Evolutionary conservation across 2,113 vertebrate genomes (phyloP).

Genomic region (Colistium nudipinnis): DNA sequence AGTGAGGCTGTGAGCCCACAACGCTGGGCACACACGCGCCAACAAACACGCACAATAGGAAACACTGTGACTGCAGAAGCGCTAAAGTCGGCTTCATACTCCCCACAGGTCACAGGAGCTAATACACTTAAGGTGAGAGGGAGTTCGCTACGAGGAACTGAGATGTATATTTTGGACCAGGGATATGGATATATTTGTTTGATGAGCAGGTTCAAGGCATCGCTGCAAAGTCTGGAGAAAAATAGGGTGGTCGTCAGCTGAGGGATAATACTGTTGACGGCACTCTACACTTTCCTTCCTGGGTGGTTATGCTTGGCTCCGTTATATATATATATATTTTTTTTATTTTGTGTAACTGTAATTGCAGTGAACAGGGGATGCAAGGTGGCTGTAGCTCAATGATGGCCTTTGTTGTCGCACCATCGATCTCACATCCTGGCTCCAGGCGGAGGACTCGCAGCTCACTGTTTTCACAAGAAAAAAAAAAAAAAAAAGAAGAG

Average conservation of each 20-base stretch:
- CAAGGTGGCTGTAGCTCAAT: slow-evolving; percentile 18
- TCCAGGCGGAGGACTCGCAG: slow-evolving; percentile 40
- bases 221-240: slow-evolving; percentile 22
- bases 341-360: slow-evolving; percentile 20
- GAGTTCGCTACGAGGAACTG: slow-evolving; percentile 39
- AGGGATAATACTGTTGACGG: neutral
- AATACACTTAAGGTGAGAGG: slow-evolving; percentile 42
- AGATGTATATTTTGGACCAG: slow-evolving; percentile 46
- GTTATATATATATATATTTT: neutral
- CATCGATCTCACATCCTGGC: slow-evolving; percentile 61
- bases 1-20: slow-evolving; percentile 77
- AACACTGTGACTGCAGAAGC: slow-evolving; percentile 74
- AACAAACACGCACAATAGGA: slow-evolving; percentile 79
- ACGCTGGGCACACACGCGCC: slow-evolving; percentile 65
- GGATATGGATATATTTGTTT: neutral
- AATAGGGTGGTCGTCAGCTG: slow-evolving; percentile 1
- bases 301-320: neutral
- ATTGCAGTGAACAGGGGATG: slow-evolving; percentile 18
- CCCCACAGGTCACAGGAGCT: slow-evolving; percentile 44
- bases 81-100: slow-evolving; percentile 72
- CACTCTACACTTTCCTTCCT: neutral
- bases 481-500: slow-evolving; percentile 8
- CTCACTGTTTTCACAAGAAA: slow-evolving; percentile 53
- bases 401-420: slow-evolving; percentile 50
- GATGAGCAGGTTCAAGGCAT: slow-evolving; percentile 22